Evolutionary conservation across 64 coral and sea anemone genomes (phyloP), one percentile per base, ranked within the genome.

Genomic region (Trachythela sp.): DNA sequence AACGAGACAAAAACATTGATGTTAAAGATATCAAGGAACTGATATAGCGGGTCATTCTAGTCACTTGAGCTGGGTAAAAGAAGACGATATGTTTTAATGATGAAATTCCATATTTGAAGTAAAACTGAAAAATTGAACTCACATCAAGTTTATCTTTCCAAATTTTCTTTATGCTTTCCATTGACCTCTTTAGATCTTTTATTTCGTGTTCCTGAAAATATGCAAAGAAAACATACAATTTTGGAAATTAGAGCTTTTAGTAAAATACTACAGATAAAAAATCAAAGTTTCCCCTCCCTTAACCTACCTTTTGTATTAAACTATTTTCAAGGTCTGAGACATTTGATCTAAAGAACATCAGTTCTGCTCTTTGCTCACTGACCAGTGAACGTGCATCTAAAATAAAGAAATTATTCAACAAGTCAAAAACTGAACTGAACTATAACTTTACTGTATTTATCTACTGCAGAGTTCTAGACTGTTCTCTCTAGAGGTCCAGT

Each of bases 91-190:
- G 75, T 36, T 80, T 80, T 30, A n/a, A n/a, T 31, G 15, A 68
- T 6, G 18, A 31, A 14, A 68, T n/a, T n/a, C 20, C 20, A 2
- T 7, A 14, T 6, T 31, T 68, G n/a, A n/a, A n/a, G n/a, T n/a
- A n/a, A n/a, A n/a, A n/a, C 9, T 5, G 30, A 5, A 72, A 72
- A 72, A 72, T 11, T 15, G 4, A 35, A 80, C 31, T 80, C 17
- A 80, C 75, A 14, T 80, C 32, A 13, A 80, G 37, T 80, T 80
- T 80, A 39, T 80, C 75, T 39, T 80, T 80, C 75, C 75, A 80
- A 80, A 80, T 39, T 30, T 80, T 80, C 75, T 80, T 80, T 39
- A 39, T 80, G 33, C 37, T 80, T 35, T 80, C 75, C 4, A 80
- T 37, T 29, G 34, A 80, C 13, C 35, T 80, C 33, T 80, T 80